Percentiles rank a stretch among this genome's conserved stretches.
These are phyloP conservation scores for Stictonetta naevosa DNA, from an alignment of 2,113 vertebrate genomes.

Conservation along the genomic window DNA sequence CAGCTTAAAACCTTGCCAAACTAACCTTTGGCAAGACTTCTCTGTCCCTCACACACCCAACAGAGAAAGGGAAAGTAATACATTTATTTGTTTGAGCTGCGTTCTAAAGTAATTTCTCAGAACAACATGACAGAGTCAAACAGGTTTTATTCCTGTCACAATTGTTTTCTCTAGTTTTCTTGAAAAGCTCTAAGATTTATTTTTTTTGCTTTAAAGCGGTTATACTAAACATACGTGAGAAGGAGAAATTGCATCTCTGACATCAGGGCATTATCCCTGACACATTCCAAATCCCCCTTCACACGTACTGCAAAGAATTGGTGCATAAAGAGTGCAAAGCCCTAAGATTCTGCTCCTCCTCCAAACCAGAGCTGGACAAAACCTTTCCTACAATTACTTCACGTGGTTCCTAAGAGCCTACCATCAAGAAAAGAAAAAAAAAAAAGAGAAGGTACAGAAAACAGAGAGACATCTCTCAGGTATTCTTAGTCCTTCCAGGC, in stretches of 20 bases:
- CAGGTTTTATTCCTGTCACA: background rate
- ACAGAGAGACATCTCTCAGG: background rate
- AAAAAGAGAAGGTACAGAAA: background rate
- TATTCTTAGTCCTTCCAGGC: slow-evolving; percentile 5
- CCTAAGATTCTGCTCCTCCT: background rate
- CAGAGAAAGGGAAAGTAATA: background rate
- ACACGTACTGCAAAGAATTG: background rate
- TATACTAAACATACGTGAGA: background rate
- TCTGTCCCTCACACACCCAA: background rate
- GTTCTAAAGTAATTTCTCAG: background rate
- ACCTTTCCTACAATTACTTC: background rate
- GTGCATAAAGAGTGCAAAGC: background rate
- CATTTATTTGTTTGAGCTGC: background rate
- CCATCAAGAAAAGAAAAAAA: background rate
- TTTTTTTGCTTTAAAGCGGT: background rate
- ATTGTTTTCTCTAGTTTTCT: background rate
- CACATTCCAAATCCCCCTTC: background rate
- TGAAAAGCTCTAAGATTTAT: background rate
- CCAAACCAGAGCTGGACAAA: background rate
- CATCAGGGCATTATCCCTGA: background rate
- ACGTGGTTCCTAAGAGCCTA: background rate
- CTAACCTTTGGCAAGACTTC: background rate
- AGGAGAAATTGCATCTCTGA: background rate
- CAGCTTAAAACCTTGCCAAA: background rate
- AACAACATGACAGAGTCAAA: background rate